These are phyloP conservation scores for Drosophila jambulina DNA, from an alignment of 1,140 invertebrate species.

Conservation along the genomic window DNA sequence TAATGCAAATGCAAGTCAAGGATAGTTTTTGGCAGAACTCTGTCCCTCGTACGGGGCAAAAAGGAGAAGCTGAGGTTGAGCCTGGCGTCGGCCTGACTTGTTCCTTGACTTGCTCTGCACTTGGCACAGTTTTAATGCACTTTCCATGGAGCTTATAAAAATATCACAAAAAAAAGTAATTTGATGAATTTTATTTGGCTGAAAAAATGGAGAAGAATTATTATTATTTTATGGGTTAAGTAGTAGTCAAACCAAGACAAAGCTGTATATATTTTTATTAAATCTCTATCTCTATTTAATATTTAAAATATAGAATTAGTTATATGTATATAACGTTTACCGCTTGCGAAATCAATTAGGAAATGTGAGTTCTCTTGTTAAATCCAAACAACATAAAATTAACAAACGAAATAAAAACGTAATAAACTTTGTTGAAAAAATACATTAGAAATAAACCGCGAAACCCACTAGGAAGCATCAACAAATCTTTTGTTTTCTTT, in stretches of 20 bases:
- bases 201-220: background rate
- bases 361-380: background rate
- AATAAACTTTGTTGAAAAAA: slow-evolving; percentile 14
- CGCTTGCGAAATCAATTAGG: background rate
- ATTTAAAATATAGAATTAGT: background rate
- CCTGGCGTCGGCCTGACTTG: slow-evolving; percentile 45
- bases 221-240: background rate
- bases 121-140: slow-evolving; percentile 48
- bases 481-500: slow-evolving; percentile 4
- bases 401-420: background rate
- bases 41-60: background rate
- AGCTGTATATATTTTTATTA: background rate
- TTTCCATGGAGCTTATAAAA: slow-evolving; percentile 22
- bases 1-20: slow-evolving; percentile 76
- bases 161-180: background rate
- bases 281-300: too few species aligned
- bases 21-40: slow-evolving; percentile 57
- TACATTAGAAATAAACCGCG: slow-evolving; percentile 8
- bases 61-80: slow-evolving; percentile 12
- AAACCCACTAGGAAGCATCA: background rate
- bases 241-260: background rate
- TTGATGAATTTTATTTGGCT: background rate
- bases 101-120: slow-evolving; percentile 16
- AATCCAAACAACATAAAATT: slow-evolving; percentile 1
- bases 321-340: too few species aligned